Evolutionary conservation across 2,113 vertebrate species (phyloP), one percentile per base, ranked within the genome.

Genomic region (Lethenteron camtschaticum): DNA sequence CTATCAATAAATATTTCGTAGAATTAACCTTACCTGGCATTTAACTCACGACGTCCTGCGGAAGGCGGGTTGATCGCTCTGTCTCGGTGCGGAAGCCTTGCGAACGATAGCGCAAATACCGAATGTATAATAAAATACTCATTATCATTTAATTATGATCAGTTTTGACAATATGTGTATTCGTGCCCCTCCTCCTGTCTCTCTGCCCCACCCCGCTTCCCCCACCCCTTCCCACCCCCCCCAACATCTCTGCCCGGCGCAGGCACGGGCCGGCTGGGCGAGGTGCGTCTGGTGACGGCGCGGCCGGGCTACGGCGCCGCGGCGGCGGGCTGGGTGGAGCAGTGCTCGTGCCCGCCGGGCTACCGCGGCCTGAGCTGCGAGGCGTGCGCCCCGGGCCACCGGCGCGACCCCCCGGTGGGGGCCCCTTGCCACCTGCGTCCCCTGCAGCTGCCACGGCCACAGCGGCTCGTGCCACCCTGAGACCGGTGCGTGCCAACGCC

Each of bases 361-460:
- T 88, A 86, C 18, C 2, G 12, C 0, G 89, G 91, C 16, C 86
- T 83, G 73, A 89, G 87, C 76, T 95, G 90, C 56, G 85, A 95
- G 76, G 77, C 73, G 14, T 96, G 91, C 0, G 76, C 82, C 0
- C 78, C 80, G 0, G 86, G 85, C 41, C 95, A 86, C 80, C 90
- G 81, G 73, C 71, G 85, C 56, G 84, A 87, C 71, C 74, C 73
- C 81, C 83, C 1, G 72, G 68, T 0, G 77, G 80, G 76, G 84
- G 1, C 77, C 83, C 2, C 80, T 88, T 0, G 68, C 78, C 58
- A 71, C 55, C 72, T 96, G 91, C 0, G 75, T 90, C 70, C 86
- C 83, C 16, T 96, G 90, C 68, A 71, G 79, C 79, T 96, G 91
- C 79, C 85, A 88, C 76, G 80, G 80, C 70, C 90, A 95, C 0